These are phyloP conservation scores for Chydorus sphaericus DNA, from an alignment of 2,888 invertebrate species.

Conservation along the genomic window DNA sequence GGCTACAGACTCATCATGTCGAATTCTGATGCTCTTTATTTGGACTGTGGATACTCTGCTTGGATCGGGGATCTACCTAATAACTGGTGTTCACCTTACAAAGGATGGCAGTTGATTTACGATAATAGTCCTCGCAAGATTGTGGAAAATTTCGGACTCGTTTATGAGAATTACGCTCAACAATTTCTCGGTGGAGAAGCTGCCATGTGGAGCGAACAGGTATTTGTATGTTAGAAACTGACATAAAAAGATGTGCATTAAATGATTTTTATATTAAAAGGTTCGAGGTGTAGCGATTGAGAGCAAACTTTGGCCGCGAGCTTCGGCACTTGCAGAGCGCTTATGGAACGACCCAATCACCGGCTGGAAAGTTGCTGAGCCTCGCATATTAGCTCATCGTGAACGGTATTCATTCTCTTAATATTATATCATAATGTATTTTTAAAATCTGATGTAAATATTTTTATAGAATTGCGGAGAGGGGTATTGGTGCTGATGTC, in stretches of 20 bases:
- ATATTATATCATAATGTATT: no score
- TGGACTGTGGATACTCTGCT: slow-evolving; percentile 13
- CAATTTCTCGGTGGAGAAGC: slow-evolving; percentile 44
- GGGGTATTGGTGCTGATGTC: slow-evolving; percentile 53
- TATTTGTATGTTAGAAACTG: slow-evolving; percentile 38
- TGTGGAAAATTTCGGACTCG: neutral
- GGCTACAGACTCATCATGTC: slow-evolving; percentile 14
- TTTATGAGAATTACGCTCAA: slow-evolving; percentile 16
- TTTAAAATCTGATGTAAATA: no score
- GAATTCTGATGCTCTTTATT: slow-evolving; percentile 13
- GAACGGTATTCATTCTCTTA: no score
- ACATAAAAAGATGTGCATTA: neutral
- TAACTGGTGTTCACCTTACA: slow-evolving; percentile 16
- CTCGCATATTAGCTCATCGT: slow-evolving; percentile 53
- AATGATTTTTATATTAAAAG: no score
- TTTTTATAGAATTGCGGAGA: slow-evolving; percentile 46
- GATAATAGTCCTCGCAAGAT: slow-evolving; percentile 13
- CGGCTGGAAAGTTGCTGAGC: slow-evolving; percentile 52
- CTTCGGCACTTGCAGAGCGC: slow-evolving; percentile 68
- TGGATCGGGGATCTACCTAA: slow-evolving; percentile 14
- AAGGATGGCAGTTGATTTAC: slow-evolving; percentile 13
- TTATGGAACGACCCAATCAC: slow-evolving; percentile 59
- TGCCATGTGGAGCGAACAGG: slow-evolving; percentile 74
- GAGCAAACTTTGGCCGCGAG: slow-evolving; percentile 64
- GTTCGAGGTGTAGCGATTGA: slow-evolving; percentile 52